Percentiles rank a stretch among this genome's conserved stretches.
These are phyloP conservation scores for Hymenopus coronatus DNA, from an alignment of 2,888 invertebrate genomes.

Conservation along the genomic window DNA sequence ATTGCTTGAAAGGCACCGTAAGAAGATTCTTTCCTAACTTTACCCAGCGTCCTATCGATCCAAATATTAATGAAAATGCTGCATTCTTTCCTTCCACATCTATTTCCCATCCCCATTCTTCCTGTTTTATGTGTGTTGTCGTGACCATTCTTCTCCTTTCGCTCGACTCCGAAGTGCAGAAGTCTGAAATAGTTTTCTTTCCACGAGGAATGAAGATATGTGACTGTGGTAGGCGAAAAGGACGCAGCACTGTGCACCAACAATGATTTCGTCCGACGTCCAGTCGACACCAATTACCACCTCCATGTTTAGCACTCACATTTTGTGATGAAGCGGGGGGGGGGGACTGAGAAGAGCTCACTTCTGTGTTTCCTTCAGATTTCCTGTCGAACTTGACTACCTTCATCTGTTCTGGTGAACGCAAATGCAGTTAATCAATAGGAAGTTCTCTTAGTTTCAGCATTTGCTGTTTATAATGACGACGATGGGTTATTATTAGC, in stretches of 20 bases:
- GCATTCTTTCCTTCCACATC: neutral
- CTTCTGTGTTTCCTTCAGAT: neutral
- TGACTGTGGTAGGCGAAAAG: neutral
- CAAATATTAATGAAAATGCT: slow-evolving; percentile 9
- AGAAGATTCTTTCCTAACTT: neutral
- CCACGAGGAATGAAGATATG: neutral
- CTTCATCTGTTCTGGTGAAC: no score
- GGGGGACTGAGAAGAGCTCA: neutral
- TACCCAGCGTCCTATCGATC: neutral
- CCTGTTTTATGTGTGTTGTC: neutral
- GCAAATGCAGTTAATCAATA: no score
- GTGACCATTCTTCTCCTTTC: neutral
- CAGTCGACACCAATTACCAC: slow-evolving; percentile 11
- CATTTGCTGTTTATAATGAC: no score
- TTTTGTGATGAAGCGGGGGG: neutral
- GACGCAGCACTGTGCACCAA: neutral
- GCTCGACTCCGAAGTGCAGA: neutral
- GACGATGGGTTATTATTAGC: no score
- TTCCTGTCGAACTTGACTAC: neutral
- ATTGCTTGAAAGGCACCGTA: neutral
- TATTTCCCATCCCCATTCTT: neutral
- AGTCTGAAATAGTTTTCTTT: slow-evolving; percentile 13
- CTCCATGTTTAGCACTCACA: neutral
- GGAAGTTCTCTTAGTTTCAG: no score
- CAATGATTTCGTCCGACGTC: slow-evolving; percentile 1